Percentiles rank a stretch among this genome's conserved stretches.
Evolutionary conservation across 2,113 vertebrate genomes (phyloP).

Genomic region (Forbesichthys papilliferus): DNA sequence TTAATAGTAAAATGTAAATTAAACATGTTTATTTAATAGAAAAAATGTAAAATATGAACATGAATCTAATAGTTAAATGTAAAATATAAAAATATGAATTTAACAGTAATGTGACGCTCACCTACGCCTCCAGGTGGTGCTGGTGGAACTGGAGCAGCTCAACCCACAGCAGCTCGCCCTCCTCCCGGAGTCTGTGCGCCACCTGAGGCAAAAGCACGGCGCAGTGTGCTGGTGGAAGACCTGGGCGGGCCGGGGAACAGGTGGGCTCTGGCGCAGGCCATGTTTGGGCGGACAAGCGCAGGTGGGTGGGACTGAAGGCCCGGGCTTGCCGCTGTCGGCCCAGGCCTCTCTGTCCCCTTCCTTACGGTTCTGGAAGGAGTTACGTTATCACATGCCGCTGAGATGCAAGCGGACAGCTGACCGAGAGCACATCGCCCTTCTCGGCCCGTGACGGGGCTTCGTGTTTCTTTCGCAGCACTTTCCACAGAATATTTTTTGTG

Average conservation of each 20-base stretch:
- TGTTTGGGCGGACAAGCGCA: background rate
- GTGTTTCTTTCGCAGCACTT: no score
- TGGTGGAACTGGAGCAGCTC: conserved; percentile 84
- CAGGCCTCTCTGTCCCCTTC: conserved; percentile 32
- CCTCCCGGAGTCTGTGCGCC: conserved; percentile 83
- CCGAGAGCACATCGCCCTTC: conserved; percentile 43
- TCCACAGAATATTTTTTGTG: no score
- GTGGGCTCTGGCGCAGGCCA: conserved; percentile 8
- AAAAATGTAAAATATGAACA: no score
- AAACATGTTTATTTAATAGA: no score
- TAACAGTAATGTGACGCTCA: background rate
- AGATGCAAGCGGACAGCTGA: conserved; percentile 56
- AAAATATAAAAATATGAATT: background rate
- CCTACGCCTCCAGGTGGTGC: conserved; percentile 71
- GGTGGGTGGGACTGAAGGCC: background rate
- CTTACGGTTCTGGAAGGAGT: conserved; percentile 85
- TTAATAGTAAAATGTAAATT: no score
- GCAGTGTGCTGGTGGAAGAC: conserved; percentile 81
- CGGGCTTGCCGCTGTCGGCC: background rate
- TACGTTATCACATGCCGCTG: conserved; percentile 86
- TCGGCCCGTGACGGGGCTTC: conserved; percentile 39
- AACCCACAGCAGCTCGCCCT: conserved; percentile 62
- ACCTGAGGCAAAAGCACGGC: conserved; percentile 84
- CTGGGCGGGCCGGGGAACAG: conserved; percentile 34
- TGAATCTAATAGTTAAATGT: no score